phyloP scores from a whole-genome alignment of 2,797 vertebrate genomes.

The Gallinago stenura region DNA sequence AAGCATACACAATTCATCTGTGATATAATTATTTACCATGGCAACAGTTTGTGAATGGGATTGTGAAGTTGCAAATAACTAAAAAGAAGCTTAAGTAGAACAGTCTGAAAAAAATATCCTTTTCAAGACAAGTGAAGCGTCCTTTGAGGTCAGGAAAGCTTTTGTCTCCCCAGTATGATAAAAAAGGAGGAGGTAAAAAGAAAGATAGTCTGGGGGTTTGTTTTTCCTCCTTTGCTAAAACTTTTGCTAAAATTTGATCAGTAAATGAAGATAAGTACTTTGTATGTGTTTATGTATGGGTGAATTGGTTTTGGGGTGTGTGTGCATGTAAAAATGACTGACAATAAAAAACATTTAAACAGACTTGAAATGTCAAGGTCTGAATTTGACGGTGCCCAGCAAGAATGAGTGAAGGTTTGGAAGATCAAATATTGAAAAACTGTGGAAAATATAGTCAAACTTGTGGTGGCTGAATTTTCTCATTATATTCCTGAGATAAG shows the following conservation, averaged over 20 bases:
- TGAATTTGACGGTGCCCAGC: neutral
- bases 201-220: neutral
- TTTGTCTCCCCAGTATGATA: constrained; percentile 63
- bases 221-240: constrained; percentile 45
- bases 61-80: constrained; percentile 79
- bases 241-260: constrained; percentile 7
- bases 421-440: constrained; percentile 18
- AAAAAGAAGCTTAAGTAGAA: constrained; percentile 80
- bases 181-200: neutral
- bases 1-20: constrained; percentile 81
- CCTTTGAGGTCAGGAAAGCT: constrained; percentile 59
- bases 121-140: constrained; percentile 70
- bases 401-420: neutral
- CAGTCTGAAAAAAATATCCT: constrained; percentile 60
- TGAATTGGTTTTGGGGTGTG: neutral
- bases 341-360: neutral
- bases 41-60: constrained; percentile 83
- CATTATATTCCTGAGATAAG: neutral
- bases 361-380: neutral
- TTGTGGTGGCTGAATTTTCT: neutral
- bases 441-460: neutral
- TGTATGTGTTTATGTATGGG: neutral
- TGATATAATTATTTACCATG: constrained; percentile 86
- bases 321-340: neutral
- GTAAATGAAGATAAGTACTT: constrained; percentile 40